Evolutionary conservation across 2,113 vertebrate genomes (phyloP).

Genomic region (Lycocorax pyrrhopterus): DNA sequence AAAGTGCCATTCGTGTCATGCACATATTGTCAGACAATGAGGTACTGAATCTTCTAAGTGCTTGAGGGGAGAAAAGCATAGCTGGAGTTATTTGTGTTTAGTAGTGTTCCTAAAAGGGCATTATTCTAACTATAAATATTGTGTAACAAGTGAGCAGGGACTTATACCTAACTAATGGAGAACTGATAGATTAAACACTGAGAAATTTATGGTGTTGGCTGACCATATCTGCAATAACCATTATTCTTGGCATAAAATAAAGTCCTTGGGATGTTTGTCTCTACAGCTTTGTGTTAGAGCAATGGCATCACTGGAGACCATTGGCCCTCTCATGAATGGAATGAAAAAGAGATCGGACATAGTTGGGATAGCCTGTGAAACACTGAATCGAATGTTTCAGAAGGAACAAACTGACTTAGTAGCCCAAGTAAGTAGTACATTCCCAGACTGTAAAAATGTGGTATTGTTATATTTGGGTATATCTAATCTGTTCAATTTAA

Average conservation of each 20-base stretch:
- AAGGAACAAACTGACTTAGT: slow-evolving; percentile 95
- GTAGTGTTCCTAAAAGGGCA: background rate
- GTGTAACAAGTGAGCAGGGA: background rate
- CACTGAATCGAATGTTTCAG: slow-evolving; percentile 98
- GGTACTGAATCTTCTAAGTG: slow-evolving; percentile 64
- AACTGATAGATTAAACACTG: background rate
- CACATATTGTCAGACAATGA: slow-evolving; percentile 94
- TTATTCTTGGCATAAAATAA: background rate
- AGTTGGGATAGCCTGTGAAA: slow-evolving; percentile 91
- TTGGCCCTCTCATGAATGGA: slow-evolving; percentile 90
- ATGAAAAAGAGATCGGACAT: slow-evolving; percentile 90
- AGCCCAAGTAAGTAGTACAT: slow-evolving; percentile 80
- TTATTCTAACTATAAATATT: background rate
- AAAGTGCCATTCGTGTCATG: slow-evolving; percentile 92
- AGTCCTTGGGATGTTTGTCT: background rate
- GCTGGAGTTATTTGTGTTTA: background rate
- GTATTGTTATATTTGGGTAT: background rate
- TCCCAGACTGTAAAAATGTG: background rate
- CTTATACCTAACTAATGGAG: background rate
- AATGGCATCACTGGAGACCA: slow-evolving; percentile 92
- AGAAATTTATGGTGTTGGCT: background rate
- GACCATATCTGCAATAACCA: background rate
- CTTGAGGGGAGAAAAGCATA: background rate
- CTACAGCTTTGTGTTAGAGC: slow-evolving; percentile 90
- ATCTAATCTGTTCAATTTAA: background rate